Evolutionary conservation across 2,797 vertebrate genomes (phyloP), one percentile per base, ranked within the genome.

Genomic region (Rhincodon typus): DNA sequence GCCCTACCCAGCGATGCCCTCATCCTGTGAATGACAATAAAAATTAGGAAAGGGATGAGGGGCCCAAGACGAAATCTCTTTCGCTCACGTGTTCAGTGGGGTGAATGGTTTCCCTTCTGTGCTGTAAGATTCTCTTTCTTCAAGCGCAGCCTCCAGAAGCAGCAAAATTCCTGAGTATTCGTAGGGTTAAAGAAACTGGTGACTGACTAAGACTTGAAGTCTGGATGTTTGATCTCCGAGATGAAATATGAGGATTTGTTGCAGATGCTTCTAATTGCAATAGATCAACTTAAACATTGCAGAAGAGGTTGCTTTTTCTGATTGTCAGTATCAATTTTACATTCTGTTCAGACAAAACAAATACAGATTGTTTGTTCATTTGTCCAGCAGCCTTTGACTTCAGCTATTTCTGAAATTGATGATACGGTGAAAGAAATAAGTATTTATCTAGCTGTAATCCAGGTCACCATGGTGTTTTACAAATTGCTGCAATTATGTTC

Each of bases 401-500:
- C 95, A 74, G 96, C 82, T 72, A 94, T 94, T 96, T 93, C 67
- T 96, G 96, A 97, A 95, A 96, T 46, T 95, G 96, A 96, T 34
- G 96, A 72, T 94, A 95, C 87, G 27, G 88, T 96, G 96, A 96
- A 97, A 97, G 96, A 96, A 96, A 96, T 97, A 77, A 96, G 96
- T 97, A 97, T 97, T 97, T 97, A 97, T 96, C 96, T 96, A 96
- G 96, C 70, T 95, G 70, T 97, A 96, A 97, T 96, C 96, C 96
- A 96, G 95, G 97, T 97, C 96, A 96, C 96, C 96, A 96, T 96
- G 93, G 96, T 96, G 96, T 96, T 96, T 96, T 96, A 96, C 95
- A 97, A 97, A 97, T 96, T 96, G 97, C 96, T 96, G 95, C 96
- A 97, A 96, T 97, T 97, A 97, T 95, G 95, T 97, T 95, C 96